phyloP scores from a whole-genome alignment of 2,113 vertebrate species.

The Vireo altiloquus region DNA sequence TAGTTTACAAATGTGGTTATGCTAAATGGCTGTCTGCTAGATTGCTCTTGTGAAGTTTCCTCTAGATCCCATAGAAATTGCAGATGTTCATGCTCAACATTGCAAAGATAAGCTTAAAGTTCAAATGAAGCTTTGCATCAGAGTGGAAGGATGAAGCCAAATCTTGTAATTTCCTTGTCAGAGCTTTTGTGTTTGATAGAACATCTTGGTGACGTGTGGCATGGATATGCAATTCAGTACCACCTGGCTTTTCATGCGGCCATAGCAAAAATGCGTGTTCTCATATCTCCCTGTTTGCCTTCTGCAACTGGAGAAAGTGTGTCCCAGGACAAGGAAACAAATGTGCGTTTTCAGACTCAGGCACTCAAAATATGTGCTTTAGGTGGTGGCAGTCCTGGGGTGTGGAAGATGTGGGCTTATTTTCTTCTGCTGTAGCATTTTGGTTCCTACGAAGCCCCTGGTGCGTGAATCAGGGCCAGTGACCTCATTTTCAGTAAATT shows the following conservation, averaged over 20 bases:
- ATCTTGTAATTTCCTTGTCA: not conserved
- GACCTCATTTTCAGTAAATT: slow-evolving; percentile 32
- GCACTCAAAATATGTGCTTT: not conserved
- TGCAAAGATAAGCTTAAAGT: slow-evolving; percentile 5
- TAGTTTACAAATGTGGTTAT: not conserved
- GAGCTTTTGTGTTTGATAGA: not conserved
- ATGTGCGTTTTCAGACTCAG: not conserved
- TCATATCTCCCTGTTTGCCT: accelerated
- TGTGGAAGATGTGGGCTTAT: not conserved
- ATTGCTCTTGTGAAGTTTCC: not conserved
- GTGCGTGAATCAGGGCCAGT: not conserved
- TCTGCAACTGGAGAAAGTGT: not conserved
- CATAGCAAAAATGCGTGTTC: not conserved
- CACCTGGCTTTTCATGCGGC: not conserved
- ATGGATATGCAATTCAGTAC: not conserved
- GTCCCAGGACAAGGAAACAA: not conserved
- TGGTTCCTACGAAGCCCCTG: not conserved
- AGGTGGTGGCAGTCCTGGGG: not conserved
- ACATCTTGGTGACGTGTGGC: not conserved
- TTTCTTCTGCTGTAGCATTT: not conserved
- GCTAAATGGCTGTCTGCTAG: not conserved
- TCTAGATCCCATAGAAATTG: not conserved
- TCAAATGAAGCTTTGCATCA: slow-evolving; percentile 29
- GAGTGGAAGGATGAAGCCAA: not conserved
- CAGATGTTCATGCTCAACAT: slow-evolving; percentile 13